Evolutionary conservation across 2,888 invertebrate species (phyloP), one percentile per base, ranked within the genome.

Genomic region (Andrena minutula): DNA sequence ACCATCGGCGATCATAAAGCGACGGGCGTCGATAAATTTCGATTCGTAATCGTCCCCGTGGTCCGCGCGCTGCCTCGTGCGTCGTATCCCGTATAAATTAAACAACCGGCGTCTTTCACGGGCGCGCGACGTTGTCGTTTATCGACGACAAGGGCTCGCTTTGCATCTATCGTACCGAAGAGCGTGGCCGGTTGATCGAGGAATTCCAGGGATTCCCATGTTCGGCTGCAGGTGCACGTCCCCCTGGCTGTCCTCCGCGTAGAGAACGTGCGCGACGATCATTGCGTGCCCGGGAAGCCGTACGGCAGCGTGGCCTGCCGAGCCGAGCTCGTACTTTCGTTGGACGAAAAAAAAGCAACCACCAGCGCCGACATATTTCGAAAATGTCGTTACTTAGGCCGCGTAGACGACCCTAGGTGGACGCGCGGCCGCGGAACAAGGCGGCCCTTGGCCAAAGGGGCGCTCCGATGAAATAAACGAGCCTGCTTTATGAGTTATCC

Each of bases 311-410:
- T 60, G 41, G 51, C 41, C 56, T 65, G 20, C 58, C 41, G n/a
- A 10, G 41, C 20, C 56, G 35, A 35, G 72, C 72, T 80, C 78
- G 80, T 80, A 75, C 86, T 77, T 65, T 82, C 71, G 75, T 56
- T 26, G 35, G 26, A 47, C 41, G 69, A 75, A 75, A 30, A 49
- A 86, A 76, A 61, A 88, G 12, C 41, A 41, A 41, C 41, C 41
- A 41, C 41, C 41, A 41, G 73, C 74, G 73, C 75, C 63, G 66
- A 74, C 82, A 79, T 79, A 89, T 89, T 90, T 90, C 85, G 85
- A 90, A 89, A 86, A 84, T 84, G 87, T 89, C 85, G 89, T 89
- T 89, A 83, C 85, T 90, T 87, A 84, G 60, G 28, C 41, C 71
- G 56, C 68, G 77, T 73, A 53, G 78, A 80, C 69, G 80, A 74